phyloP scores from a whole-genome alignment of 2,888 invertebrate species.

The Hetaerina titia region DNA sequence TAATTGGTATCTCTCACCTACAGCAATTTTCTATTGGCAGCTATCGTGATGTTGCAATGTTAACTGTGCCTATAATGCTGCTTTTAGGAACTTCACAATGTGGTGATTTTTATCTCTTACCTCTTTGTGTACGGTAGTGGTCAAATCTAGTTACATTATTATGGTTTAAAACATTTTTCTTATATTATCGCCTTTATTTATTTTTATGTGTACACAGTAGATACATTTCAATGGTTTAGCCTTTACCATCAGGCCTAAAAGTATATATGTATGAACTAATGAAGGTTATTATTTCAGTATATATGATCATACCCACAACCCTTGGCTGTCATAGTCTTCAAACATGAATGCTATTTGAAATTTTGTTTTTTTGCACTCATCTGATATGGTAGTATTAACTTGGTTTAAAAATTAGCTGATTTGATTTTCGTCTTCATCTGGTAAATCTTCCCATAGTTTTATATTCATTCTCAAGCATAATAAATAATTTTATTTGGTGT shows the following conservation, averaged over 20 bases:
- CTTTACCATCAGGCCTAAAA: not conserved
- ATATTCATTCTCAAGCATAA: not conserved
- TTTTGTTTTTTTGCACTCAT: not conserved
- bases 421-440: too few species aligned
- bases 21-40: slow-evolving; percentile 43
- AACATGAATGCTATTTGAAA: not conserved
- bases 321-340: not conserved
- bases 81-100: slow-evolving; percentile 12
- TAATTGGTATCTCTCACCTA: slow-evolving; percentile 26
- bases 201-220: not conserved
- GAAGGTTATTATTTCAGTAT: slow-evolving; percentile 3
- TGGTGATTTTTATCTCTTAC: slow-evolving; percentile 1
- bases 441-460: not conserved
- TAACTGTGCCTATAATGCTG: slow-evolving; percentile 24
- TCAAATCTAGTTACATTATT: not conserved
- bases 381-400: not conserved
- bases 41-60: not conserved
- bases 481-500: not conserved
- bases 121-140: slow-evolving; percentile 1
- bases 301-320: not conserved
- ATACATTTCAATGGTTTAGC: not conserved
- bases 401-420: not conserved
- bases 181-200: not conserved
- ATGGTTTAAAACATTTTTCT: not conserved
- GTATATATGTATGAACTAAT: not conserved